These are phyloP conservation scores for Montipora foliosa DNA, from an alignment of 64 coral and sea anemone species.

Conservation along the genomic window DNA sequence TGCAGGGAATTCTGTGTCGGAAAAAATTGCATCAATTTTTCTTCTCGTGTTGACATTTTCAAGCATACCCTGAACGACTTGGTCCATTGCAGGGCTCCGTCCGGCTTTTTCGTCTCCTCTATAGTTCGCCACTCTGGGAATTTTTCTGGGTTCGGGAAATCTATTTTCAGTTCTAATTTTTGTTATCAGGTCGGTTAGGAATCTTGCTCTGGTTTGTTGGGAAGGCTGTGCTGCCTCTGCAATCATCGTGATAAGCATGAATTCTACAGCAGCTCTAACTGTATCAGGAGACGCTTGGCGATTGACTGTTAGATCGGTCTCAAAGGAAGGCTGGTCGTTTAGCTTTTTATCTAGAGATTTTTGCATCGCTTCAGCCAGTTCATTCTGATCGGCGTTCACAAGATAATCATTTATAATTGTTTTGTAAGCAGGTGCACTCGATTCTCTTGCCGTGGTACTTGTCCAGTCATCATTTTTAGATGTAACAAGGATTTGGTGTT, in stretches of 20 bases:
- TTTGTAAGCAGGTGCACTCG: slow-evolving; percentile 16
- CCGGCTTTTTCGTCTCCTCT: slow-evolving; percentile 11
- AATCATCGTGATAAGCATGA: slow-evolving; percentile 53
- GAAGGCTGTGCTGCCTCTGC: slow-evolving; percentile 55
- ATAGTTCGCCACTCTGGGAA: slow-evolving; percentile 18
- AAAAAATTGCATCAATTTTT: neutral
- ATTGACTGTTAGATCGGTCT: neutral
- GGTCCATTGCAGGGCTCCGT: slow-evolving; percentile 15
- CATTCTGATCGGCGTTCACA: neutral
- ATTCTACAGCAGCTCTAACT: slow-evolving; percentile 56
- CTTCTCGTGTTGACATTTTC: neutral
- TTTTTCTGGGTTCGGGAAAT: slow-evolving; percentile 1
- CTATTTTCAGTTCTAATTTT: neutral
- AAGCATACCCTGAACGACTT: neutral
- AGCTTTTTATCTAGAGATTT: slow-evolving; percentile 25
- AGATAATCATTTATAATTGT: slow-evolving; percentile 44
- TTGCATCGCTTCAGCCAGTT: slow-evolving; percentile 6
- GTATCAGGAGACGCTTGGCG: slow-evolving; percentile 1
- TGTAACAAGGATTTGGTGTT: slow-evolving; percentile 23
- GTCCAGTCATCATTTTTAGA: slow-evolving; percentile 47
- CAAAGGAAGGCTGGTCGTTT: slow-evolving; percentile 27
- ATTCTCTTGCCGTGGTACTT: neutral
- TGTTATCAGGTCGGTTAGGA: slow-evolving; percentile 24
- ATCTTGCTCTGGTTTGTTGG: slow-evolving; percentile 2
- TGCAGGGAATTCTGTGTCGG: neutral